A percentile compares a stretch with the other conserved stretches of the same genome.
Evolutionary conservation across 2,113 vertebrate species (phyloP).

Genomic region (cat (Felis catus)): F.catus_Fca126_mat1.0 CM031413.1:148418001-148418500

Average conservation of each 20-base stretch:
- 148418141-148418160: accelerated
- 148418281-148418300: background rate
- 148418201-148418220: background rate
- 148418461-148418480: background rate
- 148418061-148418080: background rate
- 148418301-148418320: background rate
- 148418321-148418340: background rate
- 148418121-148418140: background rate
- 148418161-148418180: no score
- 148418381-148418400: background rate
- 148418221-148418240: background rate
- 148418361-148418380: accelerated
- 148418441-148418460: background rate
- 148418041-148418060: no score
- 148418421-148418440: background rate
- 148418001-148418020: background rate
- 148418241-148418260: background rate
- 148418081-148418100: background rate
- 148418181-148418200: background rate
- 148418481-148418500: background rate
- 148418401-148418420: background rate
- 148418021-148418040: background rate
- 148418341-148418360: accelerated
- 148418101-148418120: no score
- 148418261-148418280: background rate